These are phyloP conservation scores for Etheostoma perlongum DNA, from an alignment of 2,797 vertebrate genomes.

Conservation along the genomic window DNA sequence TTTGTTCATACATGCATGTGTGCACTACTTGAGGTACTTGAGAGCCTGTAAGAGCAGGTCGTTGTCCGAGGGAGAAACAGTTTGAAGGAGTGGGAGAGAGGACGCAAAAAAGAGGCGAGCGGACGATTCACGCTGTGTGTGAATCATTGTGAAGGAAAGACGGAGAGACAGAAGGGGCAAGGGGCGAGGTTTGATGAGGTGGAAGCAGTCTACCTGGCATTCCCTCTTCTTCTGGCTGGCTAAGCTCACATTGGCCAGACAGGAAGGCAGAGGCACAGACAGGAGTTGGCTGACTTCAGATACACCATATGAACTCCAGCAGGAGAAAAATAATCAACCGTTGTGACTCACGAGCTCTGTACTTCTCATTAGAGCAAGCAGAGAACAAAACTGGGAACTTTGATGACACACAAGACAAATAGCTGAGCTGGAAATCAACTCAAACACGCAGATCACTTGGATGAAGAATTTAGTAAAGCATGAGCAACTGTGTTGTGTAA, in stretches of 20 bases:
- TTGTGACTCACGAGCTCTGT: conserved; percentile 60
- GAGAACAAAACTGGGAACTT: conserved; percentile 22
- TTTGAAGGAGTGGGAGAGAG: conserved; percentile 8
- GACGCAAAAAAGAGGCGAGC: conserved; percentile 33
- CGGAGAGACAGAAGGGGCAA: conserved; percentile 61
- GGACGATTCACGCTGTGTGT: conserved; percentile 50
- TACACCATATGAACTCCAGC: conserved; percentile 59
- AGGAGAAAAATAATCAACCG: conserved; percentile 71
- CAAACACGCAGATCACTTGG: not conserved
- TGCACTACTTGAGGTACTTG: not conserved
- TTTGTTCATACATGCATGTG: conserved; percentile 8
- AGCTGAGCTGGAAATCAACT: conserved; percentile 35
- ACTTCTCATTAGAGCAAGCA: conserved; percentile 54
- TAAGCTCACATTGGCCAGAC: conserved; percentile 60
- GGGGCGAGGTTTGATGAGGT: conserved; percentile 72
- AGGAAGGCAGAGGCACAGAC: conserved; percentile 55
- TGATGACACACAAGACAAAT: conserved; percentile 26
- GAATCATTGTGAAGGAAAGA: conserved; percentile 64
- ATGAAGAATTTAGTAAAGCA: conserved; percentile 10
- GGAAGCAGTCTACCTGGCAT: conserved; percentile 76
- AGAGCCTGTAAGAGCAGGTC: not conserved
- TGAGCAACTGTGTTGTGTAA: conserved; percentile 29
- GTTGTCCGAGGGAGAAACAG: not conserved
- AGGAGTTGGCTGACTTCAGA: conserved; percentile 60
- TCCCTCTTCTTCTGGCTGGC: conserved; percentile 50